Evolutionary conservation across 1,140 invertebrate genomes (phyloP), one percentile per base, ranked within the genome.

Genomic region (Brachionus plicatilis): DNA sequence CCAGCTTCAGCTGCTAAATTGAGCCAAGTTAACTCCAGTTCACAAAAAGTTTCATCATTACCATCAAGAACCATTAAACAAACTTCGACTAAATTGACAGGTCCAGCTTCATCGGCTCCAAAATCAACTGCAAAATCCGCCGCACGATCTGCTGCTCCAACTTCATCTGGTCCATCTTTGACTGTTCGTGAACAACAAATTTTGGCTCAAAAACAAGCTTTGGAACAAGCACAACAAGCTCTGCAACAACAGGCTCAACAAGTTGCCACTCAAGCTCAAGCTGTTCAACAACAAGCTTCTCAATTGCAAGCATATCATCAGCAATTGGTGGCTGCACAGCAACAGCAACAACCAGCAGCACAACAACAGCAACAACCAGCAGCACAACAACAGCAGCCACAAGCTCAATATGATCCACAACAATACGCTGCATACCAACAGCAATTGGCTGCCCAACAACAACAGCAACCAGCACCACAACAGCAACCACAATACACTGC

Each of bases 1-100:
- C 68, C 68, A 72, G 68, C 68, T 72, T 72, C 68, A 72, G 68
- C 68, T 72, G 68, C 68, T 8, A 41, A 43, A 41, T 72, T 72
- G 37, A 41, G 33, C 8, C 29, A 41, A 41, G 37, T 20, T 8
- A 72, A 72, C 37, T 43, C 68, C 33, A 68, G 66, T 14, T 68
- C 66, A 14, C 29, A 29, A 68, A 68, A 33, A 33, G 66, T 68
- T 14, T 33, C 27, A 14, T 72, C 68, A 72, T 41, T 72, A 3
- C 41, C 68, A 72, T 72, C 68, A 72, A 72, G 68, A 72, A 72
- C 68, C 4, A 72, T 72, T 11, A 72, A 72, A 45, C 29, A 37
- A 20, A 41, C 68, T 45, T 43, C 68, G 11, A 72, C 68, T 17
- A 72, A 43, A 72, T 43, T 20, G 17, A 72, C 33, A 43, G 68